Evolutionary conservation across 2,888 invertebrate species (phyloP), one percentile per base, ranked within the genome.

Genomic region (Papilio protenor): DNA sequence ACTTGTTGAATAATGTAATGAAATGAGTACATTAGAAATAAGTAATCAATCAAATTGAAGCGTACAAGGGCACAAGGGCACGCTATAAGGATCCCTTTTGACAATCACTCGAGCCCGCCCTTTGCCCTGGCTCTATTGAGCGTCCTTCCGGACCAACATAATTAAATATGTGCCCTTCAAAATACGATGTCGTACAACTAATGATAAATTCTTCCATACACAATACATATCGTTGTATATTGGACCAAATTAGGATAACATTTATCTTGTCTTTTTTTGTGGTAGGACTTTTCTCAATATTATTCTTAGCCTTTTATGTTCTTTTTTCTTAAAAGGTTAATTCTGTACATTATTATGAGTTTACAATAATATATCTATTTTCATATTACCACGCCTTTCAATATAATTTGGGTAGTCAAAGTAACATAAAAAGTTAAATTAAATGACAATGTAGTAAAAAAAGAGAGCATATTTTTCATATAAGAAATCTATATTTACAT

Each of bases 141-240:
- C 72, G 55, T 52, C 72, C 33, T 33, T 55, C 72, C 72, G 27
- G 72, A 18, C 55, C 72, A 55, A 55, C 55, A 72, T 72, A 72
- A 72, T 72, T 72, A 72, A 55, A 72, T 27, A 72, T 72, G 72
- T 72, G 72, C 33, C 55, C 55, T 72, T 55, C 72, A 72, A 72
- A 72, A 72, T 55, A 55, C 23, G 70, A 72, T 27, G 49, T 52
- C 18, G 71, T 52, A 52, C 72, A 72, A 55, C 45, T 69, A 69
- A 69, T 69, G 21, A 45, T 21, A 69, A 45, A n/a, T 61, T 27
- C 66, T 45, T 21, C 66, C 3, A 40, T n/a, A 40, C 64, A 64
- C 64, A 64, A 64, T 64, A 40, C 33, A 33, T 33, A 3, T 40
- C 33, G 40, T 40, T n/a, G 33, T 40, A n/a, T n/a, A 40, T 11